These are phyloP conservation scores for Passer domesticus DNA, from an alignment of 2,113 vertebrate species.

Conservation along the genomic window DNA sequence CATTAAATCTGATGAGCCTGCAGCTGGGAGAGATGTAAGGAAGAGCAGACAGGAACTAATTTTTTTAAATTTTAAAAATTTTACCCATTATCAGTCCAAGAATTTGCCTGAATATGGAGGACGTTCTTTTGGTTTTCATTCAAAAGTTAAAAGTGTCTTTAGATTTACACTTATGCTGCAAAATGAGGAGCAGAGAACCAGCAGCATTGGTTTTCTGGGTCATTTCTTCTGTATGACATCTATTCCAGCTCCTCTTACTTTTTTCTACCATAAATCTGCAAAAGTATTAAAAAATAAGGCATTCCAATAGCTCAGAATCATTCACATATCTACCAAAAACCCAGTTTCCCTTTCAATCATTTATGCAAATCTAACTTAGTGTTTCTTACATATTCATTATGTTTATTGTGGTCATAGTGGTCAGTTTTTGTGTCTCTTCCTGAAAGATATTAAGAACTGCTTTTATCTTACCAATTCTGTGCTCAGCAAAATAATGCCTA, in stretches of 20 bases:
- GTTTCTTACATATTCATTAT: not conserved
- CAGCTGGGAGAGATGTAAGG: not conserved
- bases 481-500: not conserved
- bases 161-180: not conserved
- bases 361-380: not conserved
- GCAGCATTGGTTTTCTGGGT: not conserved
- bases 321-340: not conserved
- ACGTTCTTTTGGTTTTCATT: accelerated
- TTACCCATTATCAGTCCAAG: not conserved
- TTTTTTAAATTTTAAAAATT: not conserved
- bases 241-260: not conserved
- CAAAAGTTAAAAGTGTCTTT: not conserved
- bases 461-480: not conserved
- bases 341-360: not conserved
- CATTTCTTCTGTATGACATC: not conserved
- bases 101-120: not conserved
- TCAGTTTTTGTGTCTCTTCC: not conserved
- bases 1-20: not conserved
- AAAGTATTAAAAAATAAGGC: not conserved
- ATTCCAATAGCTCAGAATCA: not conserved
- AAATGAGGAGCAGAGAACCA: not conserved
- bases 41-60: not conserved
- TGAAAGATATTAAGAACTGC: not conserved
- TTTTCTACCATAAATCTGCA: not conserved
- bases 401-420: not conserved